phyloP scores from a whole-genome alignment of 1,140 invertebrate genomes.

The Oscheius sp. region DNA sequence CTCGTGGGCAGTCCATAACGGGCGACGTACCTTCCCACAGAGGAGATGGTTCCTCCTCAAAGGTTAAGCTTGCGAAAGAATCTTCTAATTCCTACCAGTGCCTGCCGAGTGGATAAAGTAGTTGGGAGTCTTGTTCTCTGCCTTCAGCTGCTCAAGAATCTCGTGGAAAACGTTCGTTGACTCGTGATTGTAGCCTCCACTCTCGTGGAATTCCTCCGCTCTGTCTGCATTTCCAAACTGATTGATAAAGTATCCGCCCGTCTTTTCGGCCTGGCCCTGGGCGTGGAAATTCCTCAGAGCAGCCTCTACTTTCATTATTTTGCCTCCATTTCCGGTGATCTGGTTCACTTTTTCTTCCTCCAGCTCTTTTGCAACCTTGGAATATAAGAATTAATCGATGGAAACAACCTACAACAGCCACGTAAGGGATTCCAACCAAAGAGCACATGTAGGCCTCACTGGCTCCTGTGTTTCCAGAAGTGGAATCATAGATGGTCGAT shows the following conservation, averaged over 20 bases:
- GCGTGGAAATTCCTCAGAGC: slow-evolving; percentile 31
- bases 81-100: slow-evolving; percentile 25
- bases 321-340: slow-evolving; percentile 40
- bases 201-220: slow-evolving; percentile 48
- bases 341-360: slow-evolving; percentile 45
- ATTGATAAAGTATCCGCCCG: slow-evolving; percentile 48
- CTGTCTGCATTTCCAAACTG: slow-evolving; percentile 51
- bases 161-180: slow-evolving; percentile 48
- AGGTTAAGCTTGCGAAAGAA: neutral
- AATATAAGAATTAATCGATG: too few relatives aligned
- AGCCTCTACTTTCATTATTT: slow-evolving; percentile 28
- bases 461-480: slow-evolving; percentile 50
- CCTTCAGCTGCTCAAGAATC: slow-evolving; percentile 41
- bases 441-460: slow-evolving; percentile 48
- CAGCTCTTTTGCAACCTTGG: slow-evolving; percentile 43
- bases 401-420: slow-evolving; percentile 43
- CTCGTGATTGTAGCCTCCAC: slow-evolving; percentile 34
- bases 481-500: slow-evolving; percentile 49
- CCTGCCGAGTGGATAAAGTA: slow-evolving; percentile 49
- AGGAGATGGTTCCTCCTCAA: slow-evolving; percentile 44
- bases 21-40: slow-evolving; percentile 46
- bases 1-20: slow-evolving; percentile 42
- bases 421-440: slow-evolving; percentile 42
- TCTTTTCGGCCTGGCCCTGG: slow-evolving; percentile 39
- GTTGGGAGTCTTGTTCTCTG: slow-evolving; percentile 32